phyloP scores from a whole-genome alignment of 2,888 invertebrate genomes.

The Nymphalis urticae region DNA sequence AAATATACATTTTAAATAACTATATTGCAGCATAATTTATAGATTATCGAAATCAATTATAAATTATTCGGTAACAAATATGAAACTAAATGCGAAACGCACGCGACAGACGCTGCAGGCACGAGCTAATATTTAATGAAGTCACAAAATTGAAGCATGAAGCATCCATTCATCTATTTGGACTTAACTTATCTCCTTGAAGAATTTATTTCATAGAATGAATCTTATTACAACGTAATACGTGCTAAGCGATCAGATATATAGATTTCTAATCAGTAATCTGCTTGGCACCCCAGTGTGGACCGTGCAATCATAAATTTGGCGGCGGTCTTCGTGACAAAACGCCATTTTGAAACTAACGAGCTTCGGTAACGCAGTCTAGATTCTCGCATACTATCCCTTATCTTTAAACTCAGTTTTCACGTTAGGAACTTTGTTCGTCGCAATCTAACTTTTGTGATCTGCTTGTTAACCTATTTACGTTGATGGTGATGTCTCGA shows the following conservation, averaged over 20 bases:
- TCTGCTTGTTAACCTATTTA: constrained; percentile 32
- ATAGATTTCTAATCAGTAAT: constrained; percentile 35
- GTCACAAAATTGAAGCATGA: constrained; percentile 30
- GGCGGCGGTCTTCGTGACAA: constrained; percentile 56
- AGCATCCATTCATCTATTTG: constrained; percentile 18
- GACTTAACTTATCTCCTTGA: constrained; percentile 26
- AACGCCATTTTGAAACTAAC: constrained; percentile 53
- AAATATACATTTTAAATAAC: neutral
- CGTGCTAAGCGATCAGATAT: constrained; percentile 15
- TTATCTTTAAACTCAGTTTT: constrained; percentile 44
- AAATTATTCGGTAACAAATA: constrained; percentile 4
- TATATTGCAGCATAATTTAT: neutral
- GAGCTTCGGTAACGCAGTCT: constrained; percentile 47
- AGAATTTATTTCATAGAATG: constrained; percentile 16
- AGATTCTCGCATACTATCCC: constrained; percentile 45
- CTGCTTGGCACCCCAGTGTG: constrained; percentile 37
- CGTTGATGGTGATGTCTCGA: constrained; percentile 21
- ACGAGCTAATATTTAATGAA: constrained; percentile 30
- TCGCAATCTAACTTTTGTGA: constrained; percentile 15
- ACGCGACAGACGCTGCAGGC: constrained; percentile 16
- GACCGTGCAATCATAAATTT: constrained; percentile 53
- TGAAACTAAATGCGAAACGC: constrained; percentile 5
- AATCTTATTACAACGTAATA: constrained; percentile 24
- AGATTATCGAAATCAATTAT: constrained; percentile 4
- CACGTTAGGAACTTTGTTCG: constrained; percentile 29